phyloP scores from a whole-genome alignment of 1,140 invertebrate genomes.

The Ceratoteleas bidentatus region DNA sequence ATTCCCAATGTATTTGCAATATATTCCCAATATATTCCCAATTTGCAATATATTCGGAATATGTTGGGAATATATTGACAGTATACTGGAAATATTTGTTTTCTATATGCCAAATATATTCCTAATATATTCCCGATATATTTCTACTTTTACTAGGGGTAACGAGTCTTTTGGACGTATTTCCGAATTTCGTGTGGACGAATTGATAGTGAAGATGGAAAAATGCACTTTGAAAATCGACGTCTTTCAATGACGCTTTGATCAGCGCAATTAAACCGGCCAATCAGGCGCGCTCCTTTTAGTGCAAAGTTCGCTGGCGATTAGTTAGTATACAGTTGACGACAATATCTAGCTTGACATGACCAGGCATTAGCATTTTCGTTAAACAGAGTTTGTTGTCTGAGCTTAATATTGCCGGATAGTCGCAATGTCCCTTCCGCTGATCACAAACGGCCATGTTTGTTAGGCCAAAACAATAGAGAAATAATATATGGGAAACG shows the following conservation, averaged over 20 bases:
- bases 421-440: slow-evolving; percentile 7
- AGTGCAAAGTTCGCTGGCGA: slow-evolving; percentile 13
- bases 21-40: too few species aligned
- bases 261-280: slow-evolving; percentile 1
- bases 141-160: too few species aligned
- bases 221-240: background rate
- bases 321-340: slow-evolving; percentile 40
- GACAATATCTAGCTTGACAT: slow-evolving; percentile 37
- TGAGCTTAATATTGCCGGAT: slow-evolving; percentile 42
- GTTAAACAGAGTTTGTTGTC: slow-evolving; percentile 46
- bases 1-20: too few species aligned
- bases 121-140: too few species aligned
- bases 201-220: background rate
- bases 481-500: slow-evolving; percentile 2
- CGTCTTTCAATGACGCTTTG: slow-evolving; percentile 15
- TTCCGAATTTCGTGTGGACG: too few species aligned
- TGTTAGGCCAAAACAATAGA: slow-evolving; percentile 9
- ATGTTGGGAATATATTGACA: too few species aligned
- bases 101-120: too few species aligned
- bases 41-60: too few species aligned
- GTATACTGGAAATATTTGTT: too few species aligned
- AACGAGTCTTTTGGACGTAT: too few species aligned
- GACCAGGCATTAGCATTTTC: slow-evolving; percentile 44
- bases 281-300: slow-evolving; percentile 27
- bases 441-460: slow-evolving; percentile 15